Evolutionary conservation across 30 jellyfish, hydroid and myxozoan genomes (phyloP).

Genomic region (Sanderia malayensis): DNA sequence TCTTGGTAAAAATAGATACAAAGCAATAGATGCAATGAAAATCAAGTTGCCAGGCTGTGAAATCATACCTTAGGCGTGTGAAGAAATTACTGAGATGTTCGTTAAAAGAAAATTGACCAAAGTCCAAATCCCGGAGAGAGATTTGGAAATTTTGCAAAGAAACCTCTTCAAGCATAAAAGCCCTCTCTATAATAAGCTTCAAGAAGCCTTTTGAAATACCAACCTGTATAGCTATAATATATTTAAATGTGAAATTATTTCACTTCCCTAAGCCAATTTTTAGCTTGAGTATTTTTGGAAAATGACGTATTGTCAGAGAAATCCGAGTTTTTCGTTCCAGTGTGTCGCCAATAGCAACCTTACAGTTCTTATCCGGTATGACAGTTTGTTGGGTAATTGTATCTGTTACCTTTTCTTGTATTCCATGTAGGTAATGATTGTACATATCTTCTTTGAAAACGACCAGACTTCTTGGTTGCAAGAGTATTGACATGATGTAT

Average conservation of each 20-base stretch:
- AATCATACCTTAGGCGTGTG: constrained; percentile 13
- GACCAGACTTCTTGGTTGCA: constrained; percentile 81
- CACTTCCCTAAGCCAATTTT: constrained; percentile 48
- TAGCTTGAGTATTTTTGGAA: constrained; percentile 67
- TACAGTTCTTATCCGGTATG: constrained; percentile 25
- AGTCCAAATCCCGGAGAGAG: too few species aligned
- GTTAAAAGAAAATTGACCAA: too few species aligned
- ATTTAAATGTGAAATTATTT: too few species aligned
- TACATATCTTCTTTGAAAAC: constrained; percentile 76
- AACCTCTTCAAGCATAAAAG: too few species aligned
- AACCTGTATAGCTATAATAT: too few species aligned
- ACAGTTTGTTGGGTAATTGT: constrained; percentile 6
- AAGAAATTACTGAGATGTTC: too few species aligned
- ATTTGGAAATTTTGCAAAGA: too few species aligned
- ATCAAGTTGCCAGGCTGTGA: constrained; percentile 46
- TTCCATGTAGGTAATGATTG: constrained; percentile 70
- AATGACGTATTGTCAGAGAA: constrained; percentile 80
- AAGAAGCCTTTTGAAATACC: too few species aligned
- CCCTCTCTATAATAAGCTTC: too few species aligned
- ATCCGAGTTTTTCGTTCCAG: constrained; percentile 56
- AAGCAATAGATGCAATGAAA: constrained; percentile 32
- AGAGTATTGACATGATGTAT: constrained; percentile 65
- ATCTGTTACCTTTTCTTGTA: constrained; percentile 55
- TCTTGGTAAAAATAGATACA: constrained; percentile 71
- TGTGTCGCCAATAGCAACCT: constrained; percentile 1